A percentile compares a stretch with the other conserved stretches of the same genome.
These are phyloP conservation scores for Syritta pipiens DNA, from an alignment of 2,888 invertebrate species.

Conservation along the genomic window DNA sequence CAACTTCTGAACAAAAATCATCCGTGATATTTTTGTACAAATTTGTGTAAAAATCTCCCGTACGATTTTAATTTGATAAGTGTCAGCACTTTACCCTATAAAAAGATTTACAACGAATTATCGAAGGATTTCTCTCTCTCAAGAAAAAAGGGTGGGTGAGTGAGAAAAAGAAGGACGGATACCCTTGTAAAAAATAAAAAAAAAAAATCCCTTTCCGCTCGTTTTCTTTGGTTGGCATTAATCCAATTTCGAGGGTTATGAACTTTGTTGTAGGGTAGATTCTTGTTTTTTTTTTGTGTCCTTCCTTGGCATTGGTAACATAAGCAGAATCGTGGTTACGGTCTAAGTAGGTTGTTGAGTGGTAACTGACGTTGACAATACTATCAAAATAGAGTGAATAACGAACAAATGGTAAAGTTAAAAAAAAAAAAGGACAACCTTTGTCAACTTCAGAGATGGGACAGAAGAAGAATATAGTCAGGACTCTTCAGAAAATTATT, in stretches of 20 bases:
- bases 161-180: slow-evolving; percentile 5
- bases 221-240: slow-evolving; percentile 1
- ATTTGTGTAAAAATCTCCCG: no score
- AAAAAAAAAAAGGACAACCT: no score
- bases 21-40: no score
- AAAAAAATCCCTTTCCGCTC: background rate
- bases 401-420: background rate
- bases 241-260: slow-evolving; percentile 17
- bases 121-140: slow-evolving; percentile 1
- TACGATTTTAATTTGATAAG: slow-evolving; percentile 45
- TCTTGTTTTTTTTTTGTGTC: background rate
- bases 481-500: no score
- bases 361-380: background rate
- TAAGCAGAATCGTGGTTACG: background rate
- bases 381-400: background rate
- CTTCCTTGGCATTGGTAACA: background rate
- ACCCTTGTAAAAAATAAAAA: no score
- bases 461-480: no score
- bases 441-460: no score
- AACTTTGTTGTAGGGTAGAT: slow-evolving; percentile 1
- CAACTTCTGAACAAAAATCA: no score
- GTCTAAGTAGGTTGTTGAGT: background rate
- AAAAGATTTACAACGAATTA: slow-evolving; percentile 23
- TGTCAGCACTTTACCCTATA: slow-evolving; percentile 40
- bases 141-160: background rate